Evolutionary conservation across 2,113 vertebrate genomes (phyloP).

Genomic region (Uria aalge): DNA sequence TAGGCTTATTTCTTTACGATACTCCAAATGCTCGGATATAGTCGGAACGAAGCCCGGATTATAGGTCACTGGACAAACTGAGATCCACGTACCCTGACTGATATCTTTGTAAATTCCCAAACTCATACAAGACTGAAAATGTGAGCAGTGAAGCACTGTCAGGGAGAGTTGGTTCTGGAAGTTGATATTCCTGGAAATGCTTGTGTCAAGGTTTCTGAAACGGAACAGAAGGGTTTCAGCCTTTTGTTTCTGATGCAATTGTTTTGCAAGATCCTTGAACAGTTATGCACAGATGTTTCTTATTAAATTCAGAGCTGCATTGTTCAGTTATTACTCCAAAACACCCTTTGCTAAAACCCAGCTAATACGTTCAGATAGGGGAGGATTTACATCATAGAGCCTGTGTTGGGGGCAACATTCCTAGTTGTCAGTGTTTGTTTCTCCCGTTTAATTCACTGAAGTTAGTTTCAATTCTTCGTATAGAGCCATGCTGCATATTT

Average conservation of each 20-base stretch:
- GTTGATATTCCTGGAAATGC: background rate
- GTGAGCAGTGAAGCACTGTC: background rate
- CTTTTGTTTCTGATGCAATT: slow-evolving; percentile 47
- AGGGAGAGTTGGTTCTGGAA: background rate
- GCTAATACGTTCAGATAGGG: background rate
- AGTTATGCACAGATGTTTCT: slow-evolving; percentile 35
- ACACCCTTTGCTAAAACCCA: slow-evolving; percentile 17
- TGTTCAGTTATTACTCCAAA: slow-evolving; percentile 39
- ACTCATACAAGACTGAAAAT: background rate
- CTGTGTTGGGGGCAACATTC: background rate
- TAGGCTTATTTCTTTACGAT: background rate
- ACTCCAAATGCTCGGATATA: background rate
- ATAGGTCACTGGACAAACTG: background rate
- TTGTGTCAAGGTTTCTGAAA: slow-evolving; percentile 13
- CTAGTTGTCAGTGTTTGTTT: background rate
- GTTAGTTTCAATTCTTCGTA: background rate
- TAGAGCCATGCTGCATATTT: background rate
- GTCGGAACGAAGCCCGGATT: background rate
- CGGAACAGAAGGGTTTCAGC: background rate
- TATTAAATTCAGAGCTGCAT: slow-evolving; percentile 32
- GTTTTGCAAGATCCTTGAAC: slow-evolving; percentile 34
- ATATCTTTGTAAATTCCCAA: background rate
- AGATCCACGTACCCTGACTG: background rate
- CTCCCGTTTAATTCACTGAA: background rate
- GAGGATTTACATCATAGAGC: background rate